Conservation (phyloP, 2,113 vertebrate genomes). For the Opisthocomus hoazin region DNA sequence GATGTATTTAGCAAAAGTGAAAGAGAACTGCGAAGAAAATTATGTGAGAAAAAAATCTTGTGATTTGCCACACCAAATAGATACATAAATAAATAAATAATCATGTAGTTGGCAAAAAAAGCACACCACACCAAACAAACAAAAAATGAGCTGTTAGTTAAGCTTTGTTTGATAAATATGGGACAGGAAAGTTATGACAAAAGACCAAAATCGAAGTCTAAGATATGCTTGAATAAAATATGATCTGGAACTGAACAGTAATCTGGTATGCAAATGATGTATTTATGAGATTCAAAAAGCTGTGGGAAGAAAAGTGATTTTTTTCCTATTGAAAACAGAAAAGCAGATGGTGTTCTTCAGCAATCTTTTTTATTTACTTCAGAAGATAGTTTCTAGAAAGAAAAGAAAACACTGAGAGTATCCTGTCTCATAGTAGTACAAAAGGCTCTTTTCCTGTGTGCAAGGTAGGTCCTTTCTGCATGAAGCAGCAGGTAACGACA, state of each 20-base stretch:
- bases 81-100: not conserved
- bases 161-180: not conserved
- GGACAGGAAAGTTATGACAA: not conserved
- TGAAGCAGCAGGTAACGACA: not conserved
- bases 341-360: not conserved
- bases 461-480: not conserved
- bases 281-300: not conserved
- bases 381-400: not conserved
- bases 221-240: not conserved
- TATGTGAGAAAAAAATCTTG: not conserved
- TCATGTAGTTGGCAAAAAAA: not conserved
- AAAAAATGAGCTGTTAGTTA: not conserved
- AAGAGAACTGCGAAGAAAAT: not conserved
- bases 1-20: not conserved
- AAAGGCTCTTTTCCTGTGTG: not conserved
- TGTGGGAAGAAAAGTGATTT: not conserved
- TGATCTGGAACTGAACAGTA: not conserved
- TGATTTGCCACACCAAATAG: not conserved
- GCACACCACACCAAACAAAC: not conserved
- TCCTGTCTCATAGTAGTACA: not conserved
- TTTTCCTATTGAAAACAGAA: not conserved
- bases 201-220: not conserved
- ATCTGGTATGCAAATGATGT: not conserved
- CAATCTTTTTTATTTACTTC: not conserved
- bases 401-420: not conserved